These are phyloP conservation scores for Dermolepida albohirtum DNA, from an alignment of 2,888 invertebrate species.

Conservation along the genomic window DNA sequence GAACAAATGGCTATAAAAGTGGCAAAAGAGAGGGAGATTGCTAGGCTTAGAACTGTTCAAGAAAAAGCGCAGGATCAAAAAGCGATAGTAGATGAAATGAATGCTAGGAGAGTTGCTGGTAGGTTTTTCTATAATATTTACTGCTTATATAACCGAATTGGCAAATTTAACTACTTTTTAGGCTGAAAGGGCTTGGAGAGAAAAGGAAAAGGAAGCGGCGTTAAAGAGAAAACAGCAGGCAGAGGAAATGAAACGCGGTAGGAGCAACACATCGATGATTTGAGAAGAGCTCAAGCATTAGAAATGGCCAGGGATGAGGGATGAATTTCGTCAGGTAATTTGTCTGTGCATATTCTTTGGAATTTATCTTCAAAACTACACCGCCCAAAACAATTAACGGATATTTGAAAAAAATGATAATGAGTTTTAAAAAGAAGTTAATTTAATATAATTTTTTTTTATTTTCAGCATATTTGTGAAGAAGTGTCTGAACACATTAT, in stretches of 20 bases:
- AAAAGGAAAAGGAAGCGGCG: constrained; percentile 73
- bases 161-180: constrained; percentile 58
- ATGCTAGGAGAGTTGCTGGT: constrained; percentile 68
- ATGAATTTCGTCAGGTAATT: constrained; percentile 58
- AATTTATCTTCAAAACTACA: no score
- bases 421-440: no score
- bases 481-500: no score
- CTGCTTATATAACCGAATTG: constrained; percentile 18
- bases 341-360: not conserved
- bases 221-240: constrained; percentile 69
- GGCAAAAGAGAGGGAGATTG: constrained; percentile 74
- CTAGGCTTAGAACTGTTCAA: constrained; percentile 66
- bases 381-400: no score
- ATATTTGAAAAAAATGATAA: no score
- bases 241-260: constrained; percentile 63
- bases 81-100: constrained; percentile 67
- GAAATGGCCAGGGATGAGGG: constrained; percentile 73
- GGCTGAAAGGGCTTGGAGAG: constrained; percentile 78
- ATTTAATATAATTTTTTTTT: no score
- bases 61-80: constrained; percentile 68
- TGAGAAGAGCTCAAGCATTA: constrained; percentile 73
- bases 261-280: constrained; percentile 67
- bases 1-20: constrained; percentile 69
- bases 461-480: no score
- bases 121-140: constrained; percentile 54